These are phyloP conservation scores for Phaethornis superciliosus DNA, from an alignment of 2,113 vertebrate species.

Conservation along the genomic window DNA sequence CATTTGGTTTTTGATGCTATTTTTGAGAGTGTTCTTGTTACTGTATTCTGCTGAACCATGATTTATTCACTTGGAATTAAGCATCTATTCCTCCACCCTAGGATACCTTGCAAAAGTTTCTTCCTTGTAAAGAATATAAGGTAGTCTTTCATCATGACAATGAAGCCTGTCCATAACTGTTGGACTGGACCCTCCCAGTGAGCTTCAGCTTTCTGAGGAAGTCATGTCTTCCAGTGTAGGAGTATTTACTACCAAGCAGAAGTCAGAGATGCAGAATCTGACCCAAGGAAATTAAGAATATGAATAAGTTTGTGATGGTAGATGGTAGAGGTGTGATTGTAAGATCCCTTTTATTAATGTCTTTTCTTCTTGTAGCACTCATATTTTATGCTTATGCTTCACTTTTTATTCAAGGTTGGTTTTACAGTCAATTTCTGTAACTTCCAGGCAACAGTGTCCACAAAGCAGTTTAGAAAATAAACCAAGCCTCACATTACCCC, in stretches of 20 bases:
- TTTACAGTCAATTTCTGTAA: not conserved
- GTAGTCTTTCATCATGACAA: not conserved
- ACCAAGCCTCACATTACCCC: not conserved
- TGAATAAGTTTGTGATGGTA: not conserved
- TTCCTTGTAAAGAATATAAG: not conserved
- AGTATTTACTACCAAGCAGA: not conserved
- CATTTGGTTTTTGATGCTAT: not conserved
- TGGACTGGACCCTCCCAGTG: not conserved
- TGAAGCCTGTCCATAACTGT: not conserved
- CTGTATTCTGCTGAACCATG: not conserved
- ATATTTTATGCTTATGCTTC: not conserved
- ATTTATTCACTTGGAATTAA: not conserved
- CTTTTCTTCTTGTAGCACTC: not conserved
- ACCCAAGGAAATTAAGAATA: not conserved
- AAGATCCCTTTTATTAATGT: not conserved
- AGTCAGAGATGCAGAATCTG: not conserved
- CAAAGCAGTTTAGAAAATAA: slow-evolving; percentile 22
- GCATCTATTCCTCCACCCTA: not conserved
- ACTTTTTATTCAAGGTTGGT: not conserved
- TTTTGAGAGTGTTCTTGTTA: not conserved
- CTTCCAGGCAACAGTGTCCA: not conserved
- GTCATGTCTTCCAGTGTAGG: not conserved
- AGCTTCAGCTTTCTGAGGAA: not conserved
- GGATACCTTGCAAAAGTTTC: not conserved
- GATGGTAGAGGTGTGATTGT: not conserved